Base-by-base conservation (phyloP, 2,888 invertebrate species). In the Pollenia griseotomentosa region DNA sequence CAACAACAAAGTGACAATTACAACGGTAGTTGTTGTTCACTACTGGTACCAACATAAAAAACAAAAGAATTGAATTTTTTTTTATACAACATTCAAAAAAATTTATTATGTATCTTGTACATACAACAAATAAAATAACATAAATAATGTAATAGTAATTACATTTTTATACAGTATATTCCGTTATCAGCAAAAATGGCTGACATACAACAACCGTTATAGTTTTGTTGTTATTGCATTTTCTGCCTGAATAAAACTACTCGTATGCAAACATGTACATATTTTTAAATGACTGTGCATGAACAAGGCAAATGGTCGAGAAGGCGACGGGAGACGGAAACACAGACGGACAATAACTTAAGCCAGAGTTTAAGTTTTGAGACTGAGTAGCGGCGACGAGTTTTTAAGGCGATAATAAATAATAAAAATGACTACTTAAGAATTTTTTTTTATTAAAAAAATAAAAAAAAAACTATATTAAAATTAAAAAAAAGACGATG, bases 381-480 rank as follows among this genome's bases (percentile, higher is more conserved):
- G 74, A 83, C 79, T 80, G 46, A 87, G 59, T 77, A 80, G 80
- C 83, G 80, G 83, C 83, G 70, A 75, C 59, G 65, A 84, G 61
- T 73, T 80, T 53, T 81, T 51, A 63, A 77, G 74, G 78, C 80
- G 86, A 89, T 87, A 88, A 89, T 88, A 88, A 88, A 83, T 85
- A 84, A 77, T 88, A 84, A 84, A 87, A 89, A 83, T 86, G 71
- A 85, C 88, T 88, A 83, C 85, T 88, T 89, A 73, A 83, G 71
- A 55, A 73, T 81, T 81, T 83, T 87, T n/a, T 88, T 82, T 83
- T 71, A 73, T 86, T 65, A 86, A 82, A 77, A 53, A 46, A 65
- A 14, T 55, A 71, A 65, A 85, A 88, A 75, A 40, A 10, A 73
- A 78, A 6, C 10, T 61, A 74, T 83, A 79, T 78, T 70, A 63